Conservation (phyloP, 2,797 vertebrate genomes). For the Borostomias antarcticus region DNA sequence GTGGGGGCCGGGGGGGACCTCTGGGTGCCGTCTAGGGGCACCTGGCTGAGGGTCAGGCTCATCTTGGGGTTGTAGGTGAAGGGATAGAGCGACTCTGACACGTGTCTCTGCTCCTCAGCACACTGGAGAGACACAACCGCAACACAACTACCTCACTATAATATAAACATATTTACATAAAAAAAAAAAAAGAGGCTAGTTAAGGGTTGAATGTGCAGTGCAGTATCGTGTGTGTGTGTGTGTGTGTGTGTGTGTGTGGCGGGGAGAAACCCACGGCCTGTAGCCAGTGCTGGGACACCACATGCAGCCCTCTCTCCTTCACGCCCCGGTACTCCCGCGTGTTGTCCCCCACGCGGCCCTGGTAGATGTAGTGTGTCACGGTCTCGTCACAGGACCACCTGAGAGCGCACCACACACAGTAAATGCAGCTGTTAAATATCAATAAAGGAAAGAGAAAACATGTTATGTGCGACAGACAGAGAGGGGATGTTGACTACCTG, state of each 20-base stretch:
- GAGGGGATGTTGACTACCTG: conserved; percentile 75
- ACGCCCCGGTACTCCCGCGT: conserved; percentile 91
- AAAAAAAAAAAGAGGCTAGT: too few species aligned
- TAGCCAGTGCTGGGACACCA: conserved; percentile 96
- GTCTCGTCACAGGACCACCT: conserved; percentile 95
- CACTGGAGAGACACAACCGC: conserved; percentile 73
- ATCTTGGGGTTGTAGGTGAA: conserved; percentile 98
- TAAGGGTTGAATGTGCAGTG: too few species aligned
- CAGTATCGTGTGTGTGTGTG: neutral
- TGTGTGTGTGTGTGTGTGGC: neutral
- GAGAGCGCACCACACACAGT: neutral
- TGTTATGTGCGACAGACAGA: neutral
- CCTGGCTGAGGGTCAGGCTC: conserved; percentile 91
- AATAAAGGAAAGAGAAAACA: too few species aligned
- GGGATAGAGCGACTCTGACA: conserved; percentile 92
- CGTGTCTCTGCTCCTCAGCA: conserved; percentile 83
- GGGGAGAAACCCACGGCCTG: conserved; percentile 80
- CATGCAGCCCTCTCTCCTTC: conserved; percentile 88
- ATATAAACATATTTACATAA: too few species aligned
- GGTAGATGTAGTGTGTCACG: conserved; percentile 97
- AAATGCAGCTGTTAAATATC: neutral
- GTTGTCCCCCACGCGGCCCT: conserved; percentile 90
- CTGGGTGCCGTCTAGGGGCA: conserved; percentile 77
- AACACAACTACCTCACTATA: conserved; percentile 6
- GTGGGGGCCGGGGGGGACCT: conserved; percentile 63